Conservation (phyloP, 2,113 vertebrate genomes). For the Archilochus colubris region DNA sequence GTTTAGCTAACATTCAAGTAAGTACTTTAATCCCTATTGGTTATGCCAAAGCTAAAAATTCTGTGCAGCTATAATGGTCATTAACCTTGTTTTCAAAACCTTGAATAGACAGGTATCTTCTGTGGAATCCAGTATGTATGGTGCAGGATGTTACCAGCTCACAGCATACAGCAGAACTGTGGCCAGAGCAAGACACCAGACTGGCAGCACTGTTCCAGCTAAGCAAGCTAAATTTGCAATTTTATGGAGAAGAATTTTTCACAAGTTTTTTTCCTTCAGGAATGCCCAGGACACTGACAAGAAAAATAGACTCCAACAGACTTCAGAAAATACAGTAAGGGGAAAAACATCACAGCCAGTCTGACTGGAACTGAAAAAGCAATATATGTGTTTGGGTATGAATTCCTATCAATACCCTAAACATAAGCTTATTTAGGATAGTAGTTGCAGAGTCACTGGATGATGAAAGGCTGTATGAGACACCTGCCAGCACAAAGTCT, state of each 20-base stretch:
- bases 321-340: background rate
- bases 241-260: background rate
- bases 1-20: background rate
- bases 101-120: background rate
- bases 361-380: background rate
- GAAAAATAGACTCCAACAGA: background rate
- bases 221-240: background rate
- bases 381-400: background rate
- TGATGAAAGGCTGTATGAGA: background rate
- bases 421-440: background rate
- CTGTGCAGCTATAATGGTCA: background rate
- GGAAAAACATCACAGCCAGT: background rate
- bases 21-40: background rate
- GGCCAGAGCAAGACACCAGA: background rate
- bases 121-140: background rate
- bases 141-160: background rate
- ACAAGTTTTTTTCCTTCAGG: background rate
- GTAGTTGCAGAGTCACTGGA: background rate
- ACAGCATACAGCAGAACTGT: background rate
- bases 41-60: background rate
- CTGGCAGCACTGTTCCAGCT: background rate
- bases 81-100: background rate
- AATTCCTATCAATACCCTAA: background rate
- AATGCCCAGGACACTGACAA: background rate
- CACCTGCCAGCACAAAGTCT: background rate